A percentile compares a stretch with the other conserved stretches of the same genome.
These are phyloP conservation scores for Steatornis caripensis DNA, from an alignment of 2,113 vertebrate genomes.

Conservation along the genomic window DNA sequence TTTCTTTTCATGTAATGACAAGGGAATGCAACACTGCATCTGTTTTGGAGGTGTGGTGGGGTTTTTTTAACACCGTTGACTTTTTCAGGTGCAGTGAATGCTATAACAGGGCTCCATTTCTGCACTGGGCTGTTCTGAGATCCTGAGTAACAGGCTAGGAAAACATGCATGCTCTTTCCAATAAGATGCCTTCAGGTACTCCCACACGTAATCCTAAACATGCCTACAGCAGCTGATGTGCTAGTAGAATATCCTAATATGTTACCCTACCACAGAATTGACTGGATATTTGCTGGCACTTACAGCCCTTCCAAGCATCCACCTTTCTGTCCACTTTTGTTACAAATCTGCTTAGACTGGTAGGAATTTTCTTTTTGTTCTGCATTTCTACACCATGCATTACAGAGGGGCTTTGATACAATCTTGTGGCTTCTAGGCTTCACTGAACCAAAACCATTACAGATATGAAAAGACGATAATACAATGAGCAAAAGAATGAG, in stretches of 20 bases:
- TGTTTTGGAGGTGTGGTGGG: not conserved
- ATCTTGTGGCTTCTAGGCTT: not conserved
- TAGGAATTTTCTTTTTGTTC: not conserved
- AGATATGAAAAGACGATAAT: not conserved
- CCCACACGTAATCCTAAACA: not conserved
- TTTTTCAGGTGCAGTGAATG: not conserved
- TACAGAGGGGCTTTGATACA: not conserved
- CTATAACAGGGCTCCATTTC: not conserved
- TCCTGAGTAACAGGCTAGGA: not conserved
- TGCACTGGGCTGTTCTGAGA: not conserved
- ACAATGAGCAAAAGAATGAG: not conserved
- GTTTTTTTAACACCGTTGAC: not conserved
- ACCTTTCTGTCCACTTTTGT: not conserved
- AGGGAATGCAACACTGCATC: no score
- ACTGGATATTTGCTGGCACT: not conserved
- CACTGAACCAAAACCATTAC: accelerated
- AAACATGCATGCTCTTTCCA: not conserved
- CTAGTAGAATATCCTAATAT: not conserved
- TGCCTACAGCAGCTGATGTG: not conserved
- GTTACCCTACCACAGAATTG: not conserved
- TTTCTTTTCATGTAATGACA: not conserved
- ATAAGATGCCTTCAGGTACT: not conserved
- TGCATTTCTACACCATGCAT: not conserved
- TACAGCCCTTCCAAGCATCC: not conserved
- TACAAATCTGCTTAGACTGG: not conserved